Conservation (phyloP, 2,888 invertebrate genomes). For the Lottia scabra region DNA sequence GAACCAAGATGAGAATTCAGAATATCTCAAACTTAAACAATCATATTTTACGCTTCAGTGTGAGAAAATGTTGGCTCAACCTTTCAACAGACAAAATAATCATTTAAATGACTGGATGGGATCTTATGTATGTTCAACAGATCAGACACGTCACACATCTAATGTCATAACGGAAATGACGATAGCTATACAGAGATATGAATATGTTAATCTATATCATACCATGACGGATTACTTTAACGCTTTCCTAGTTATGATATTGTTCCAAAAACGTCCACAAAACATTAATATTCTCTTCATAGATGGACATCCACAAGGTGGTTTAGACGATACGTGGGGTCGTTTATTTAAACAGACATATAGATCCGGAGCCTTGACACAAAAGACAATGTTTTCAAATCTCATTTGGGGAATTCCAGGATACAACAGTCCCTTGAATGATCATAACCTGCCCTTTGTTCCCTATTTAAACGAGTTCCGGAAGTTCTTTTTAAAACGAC, state of each 20-base stretch:
- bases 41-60: slow-evolving; percentile 51
- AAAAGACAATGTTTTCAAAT: slow-evolving; percentile 38
- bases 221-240: slow-evolving; percentile 62
- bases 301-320: slow-evolving; percentile 64
- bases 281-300: slow-evolving; percentile 56
- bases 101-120: slow-evolving; percentile 40
- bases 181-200: slow-evolving; percentile 55
- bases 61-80: slow-evolving; percentile 19
- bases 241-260: slow-evolving; percentile 50
- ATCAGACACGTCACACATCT: neutral
- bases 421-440: slow-evolving; percentile 60
- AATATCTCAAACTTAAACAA: slow-evolving; percentile 39
- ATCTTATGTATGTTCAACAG: slow-evolving; percentile 2
- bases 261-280: slow-evolving; percentile 41
- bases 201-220: slow-evolving; percentile 63
- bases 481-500: slow-evolving; percentile 54
- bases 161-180: slow-evolving; percentile 31
- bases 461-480: slow-evolving; percentile 61
- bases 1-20: slow-evolving; percentile 44
- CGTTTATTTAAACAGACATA: slow-evolving; percentile 56
- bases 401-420: slow-evolving; percentile 61
- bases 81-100: slow-evolving; percentile 26
- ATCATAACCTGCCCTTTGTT: slow-evolving; percentile 41
- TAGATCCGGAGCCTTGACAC: slow-evolving; percentile 44
- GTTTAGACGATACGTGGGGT: slow-evolving; percentile 59